These are phyloP conservation scores for Solenodon paradoxus DNA, from an alignment of 2,113 vertebrate genomes.

Conservation along the genomic window DNA sequence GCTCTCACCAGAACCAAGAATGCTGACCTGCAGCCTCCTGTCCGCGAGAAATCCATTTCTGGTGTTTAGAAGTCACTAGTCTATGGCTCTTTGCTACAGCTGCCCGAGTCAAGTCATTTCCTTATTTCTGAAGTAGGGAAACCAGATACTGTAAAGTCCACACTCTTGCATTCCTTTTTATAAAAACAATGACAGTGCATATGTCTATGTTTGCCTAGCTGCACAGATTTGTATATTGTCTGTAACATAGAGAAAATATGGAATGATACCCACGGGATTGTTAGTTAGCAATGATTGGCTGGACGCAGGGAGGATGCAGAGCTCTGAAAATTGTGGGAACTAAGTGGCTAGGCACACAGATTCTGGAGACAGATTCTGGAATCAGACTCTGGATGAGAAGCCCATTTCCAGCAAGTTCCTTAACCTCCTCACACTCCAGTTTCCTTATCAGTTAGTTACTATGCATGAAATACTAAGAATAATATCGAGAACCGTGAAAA, in stretches of 20 bases:
- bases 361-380: background rate
- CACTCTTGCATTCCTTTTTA: background rate
- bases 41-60: no score
- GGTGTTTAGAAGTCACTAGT: no score
- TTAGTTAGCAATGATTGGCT: background rate
- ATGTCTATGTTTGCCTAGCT: no score
- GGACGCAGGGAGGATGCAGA: background rate
- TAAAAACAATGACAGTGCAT: background rate
- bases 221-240: background rate
- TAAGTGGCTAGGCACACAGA: background rate
- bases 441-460: background rate
- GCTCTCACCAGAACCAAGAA: background rate
- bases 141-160: background rate
- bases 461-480: background rate
- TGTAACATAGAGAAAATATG: background rate
- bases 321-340: background rate
- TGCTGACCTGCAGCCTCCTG: no score
- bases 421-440: background rate
- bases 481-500: background rate
- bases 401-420: background rate
- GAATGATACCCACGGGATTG: background rate
- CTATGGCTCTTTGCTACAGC: no score
- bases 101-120: background rate
- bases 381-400: background rate
- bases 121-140: background rate